Percentiles rank a stretch among this genome's conserved stretches.
These are phyloP conservation scores for Luffia ferchaultella DNA, from an alignment of 2,888 invertebrate species.

Conservation along the genomic window DNA sequence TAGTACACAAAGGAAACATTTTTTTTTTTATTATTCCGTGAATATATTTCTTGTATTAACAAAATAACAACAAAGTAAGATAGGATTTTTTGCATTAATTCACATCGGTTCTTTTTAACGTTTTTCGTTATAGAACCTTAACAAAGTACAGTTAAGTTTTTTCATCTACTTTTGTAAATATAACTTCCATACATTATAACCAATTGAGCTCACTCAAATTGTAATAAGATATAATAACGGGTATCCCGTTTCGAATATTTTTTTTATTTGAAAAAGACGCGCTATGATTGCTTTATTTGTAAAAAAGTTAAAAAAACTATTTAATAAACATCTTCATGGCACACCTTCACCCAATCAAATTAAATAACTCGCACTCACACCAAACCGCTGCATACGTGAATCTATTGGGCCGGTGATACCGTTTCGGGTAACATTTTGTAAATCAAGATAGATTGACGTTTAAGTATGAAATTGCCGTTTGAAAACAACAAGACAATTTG, in stretches of 20 bases:
- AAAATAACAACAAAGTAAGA: not conserved
- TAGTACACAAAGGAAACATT: too few species aligned
- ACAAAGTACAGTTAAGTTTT: too few species aligned
- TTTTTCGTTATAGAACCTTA: too few species aligned
- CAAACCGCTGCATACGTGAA: slow-evolving; percentile 1
- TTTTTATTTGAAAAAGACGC: not conserved
- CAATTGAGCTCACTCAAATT: not conserved
- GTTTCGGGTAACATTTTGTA: not conserved
- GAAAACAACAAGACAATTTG: not conserved
- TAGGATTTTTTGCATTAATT: not conserved
- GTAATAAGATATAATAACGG: not conserved
- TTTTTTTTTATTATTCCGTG: not conserved
- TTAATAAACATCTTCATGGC: slow-evolving; percentile 13
- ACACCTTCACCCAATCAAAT: slow-evolving; percentile 14
- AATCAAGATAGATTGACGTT: not conserved
- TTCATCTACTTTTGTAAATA: not conserved
- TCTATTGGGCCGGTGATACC: not conserved
- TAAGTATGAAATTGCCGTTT: not conserved
- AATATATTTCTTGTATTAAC: not conserved
- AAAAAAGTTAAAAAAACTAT: not conserved
- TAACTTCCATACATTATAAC: not conserved
- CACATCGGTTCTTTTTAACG: not conserved
- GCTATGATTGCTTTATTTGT: not conserved
- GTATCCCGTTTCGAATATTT: not conserved
- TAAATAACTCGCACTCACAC: slow-evolving; percentile 12